phyloP scores from a whole-genome alignment of 2,797 vertebrate genomes.

The Austrolebias charrua region DNA sequence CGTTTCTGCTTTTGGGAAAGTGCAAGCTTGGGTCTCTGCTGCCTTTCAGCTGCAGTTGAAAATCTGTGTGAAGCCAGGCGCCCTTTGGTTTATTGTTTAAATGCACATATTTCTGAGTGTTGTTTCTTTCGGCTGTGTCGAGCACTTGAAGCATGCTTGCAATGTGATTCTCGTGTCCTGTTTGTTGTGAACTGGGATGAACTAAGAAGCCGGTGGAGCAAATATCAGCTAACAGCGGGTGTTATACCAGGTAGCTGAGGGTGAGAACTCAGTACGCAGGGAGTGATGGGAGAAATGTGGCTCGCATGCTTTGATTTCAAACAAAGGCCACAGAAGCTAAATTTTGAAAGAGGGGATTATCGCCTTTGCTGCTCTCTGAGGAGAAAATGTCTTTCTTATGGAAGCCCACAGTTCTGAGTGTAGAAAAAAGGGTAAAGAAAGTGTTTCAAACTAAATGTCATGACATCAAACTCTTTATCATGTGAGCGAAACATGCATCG shows the following conservation, averaged over 20 bases:
- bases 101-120: conserved; percentile 34
- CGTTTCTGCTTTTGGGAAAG: conserved; percentile 37
- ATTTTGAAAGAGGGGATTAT: conserved; percentile 42
- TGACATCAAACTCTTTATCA: conserved; percentile 3
- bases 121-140: conserved; percentile 25
- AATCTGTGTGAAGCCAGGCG: conserved; percentile 51
- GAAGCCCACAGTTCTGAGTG: conserved; percentile 4
- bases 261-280: conserved; percentile 12
- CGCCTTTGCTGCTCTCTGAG: conserved; percentile 25
- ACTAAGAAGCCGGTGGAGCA: not conserved
- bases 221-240: conserved; percentile 27
- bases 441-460: conserved; percentile 16
- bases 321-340: conserved; percentile 30
- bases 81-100: conserved; percentile 45
- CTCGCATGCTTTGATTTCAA: conserved; percentile 25
- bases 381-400: conserved; percentile 25
- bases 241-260: conserved; percentile 3
- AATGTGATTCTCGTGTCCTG: conserved; percentile 29
- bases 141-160: conserved; percentile 39
- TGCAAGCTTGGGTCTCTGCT: conserved; percentile 52
- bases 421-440: conserved; percentile 13
- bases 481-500: conserved; percentile 2
- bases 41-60: conserved; percentile 51
- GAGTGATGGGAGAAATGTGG: conserved; percentile 27
- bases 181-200: conserved; percentile 38